Base-by-base conservation (phyloP, 1,140 invertebrate genomes). In the Zaprionus ghesquierei region DNA sequence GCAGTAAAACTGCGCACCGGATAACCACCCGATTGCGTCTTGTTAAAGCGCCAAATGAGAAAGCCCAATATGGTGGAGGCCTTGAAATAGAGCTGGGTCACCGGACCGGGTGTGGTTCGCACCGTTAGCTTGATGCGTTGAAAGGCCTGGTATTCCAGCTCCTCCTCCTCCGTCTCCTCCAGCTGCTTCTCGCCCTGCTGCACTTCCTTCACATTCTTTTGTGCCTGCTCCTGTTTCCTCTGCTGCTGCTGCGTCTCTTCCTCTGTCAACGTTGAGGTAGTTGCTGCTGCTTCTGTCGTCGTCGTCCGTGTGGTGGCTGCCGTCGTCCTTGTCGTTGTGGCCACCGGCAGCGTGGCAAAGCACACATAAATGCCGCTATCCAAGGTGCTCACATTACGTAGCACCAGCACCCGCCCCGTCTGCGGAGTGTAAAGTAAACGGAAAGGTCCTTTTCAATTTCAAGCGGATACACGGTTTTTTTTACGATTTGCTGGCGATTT, bases 11-110 rank as follows among this genome's bases (percentile, higher is more conserved):
- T 92, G 71, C 91, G 91, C 46, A 92, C 75, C 6, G 90, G 91
- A 76, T 92, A 92, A 50, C 91, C 91, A 8, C 91, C 91, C 15
- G 91, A 90, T 44, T 82, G 89, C 0, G 77, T 86, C 70, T 91
- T 91, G 38, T 91, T 91, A 56, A 89, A 92, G 51, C 91, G 86
- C 91, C 91, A 92, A 20, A 92, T 91, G 29, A 92, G 87, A 74
- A 91, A 90, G 10, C 91, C 91, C 60, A 92, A 49, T 56, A 92
- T 91, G 31, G 91, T 92, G 15, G 91, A 92, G 41, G 91, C 89
- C 59, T 92, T 92, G 44, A 92, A 91, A 23, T 90, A 91, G 1
- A 92, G 69, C 55, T 90, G 86, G 4, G 82, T 78, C 27, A 92
- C 91, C 4, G 91, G 91, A 0, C 91, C 91, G 6, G 91, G 91